Conservation (phyloP, 2,797 vertebrate genomes). For the Phrynocephalus vlangalii region DNA sequence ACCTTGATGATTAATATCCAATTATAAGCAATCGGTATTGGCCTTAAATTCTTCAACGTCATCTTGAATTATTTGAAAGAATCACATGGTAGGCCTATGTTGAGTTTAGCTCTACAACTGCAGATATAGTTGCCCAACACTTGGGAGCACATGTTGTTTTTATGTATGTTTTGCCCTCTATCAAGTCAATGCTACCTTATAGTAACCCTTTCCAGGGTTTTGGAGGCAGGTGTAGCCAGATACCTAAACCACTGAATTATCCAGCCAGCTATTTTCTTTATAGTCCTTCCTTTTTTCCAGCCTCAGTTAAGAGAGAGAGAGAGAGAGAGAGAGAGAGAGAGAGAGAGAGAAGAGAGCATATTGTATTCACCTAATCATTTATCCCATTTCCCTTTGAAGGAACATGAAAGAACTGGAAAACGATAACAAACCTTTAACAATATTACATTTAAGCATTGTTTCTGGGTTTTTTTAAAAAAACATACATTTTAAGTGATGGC, state of each 20-base stretch:
- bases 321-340: no score
- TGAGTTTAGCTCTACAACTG: conserved; percentile 62
- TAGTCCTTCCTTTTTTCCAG: not conserved
- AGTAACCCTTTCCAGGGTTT: no score
- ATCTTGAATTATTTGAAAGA: conserved; percentile 62
- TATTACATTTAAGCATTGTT: not conserved
- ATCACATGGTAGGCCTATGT: conserved; percentile 57
- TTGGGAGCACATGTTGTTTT: conserved; percentile 35
- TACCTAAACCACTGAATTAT: no score
- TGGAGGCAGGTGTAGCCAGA: no score
- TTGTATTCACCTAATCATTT: conserved; percentile 16
- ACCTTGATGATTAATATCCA: conserved; percentile 60
- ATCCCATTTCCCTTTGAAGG: conserved; percentile 6
- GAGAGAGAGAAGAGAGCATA: accelerated
- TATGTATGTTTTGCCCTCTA: not conserved
- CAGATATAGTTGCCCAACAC: conserved; percentile 33
- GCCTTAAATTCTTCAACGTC: conserved; percentile 66
- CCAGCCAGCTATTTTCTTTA: conserved; percentile 13
- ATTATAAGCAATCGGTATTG: conserved; percentile 64
- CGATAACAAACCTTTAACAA: not conserved
- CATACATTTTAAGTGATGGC: not conserved
- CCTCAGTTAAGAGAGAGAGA: not conserved
- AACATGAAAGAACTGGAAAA: not conserved
- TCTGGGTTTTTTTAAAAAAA: not conserved
- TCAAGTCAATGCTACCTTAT: no score